A percentile compares a stretch with the other conserved stretches of the same genome.
phyloP scores from a whole-genome alignment of 2,113 vertebrate genomes.

The Hypanus sabinus region DNA sequence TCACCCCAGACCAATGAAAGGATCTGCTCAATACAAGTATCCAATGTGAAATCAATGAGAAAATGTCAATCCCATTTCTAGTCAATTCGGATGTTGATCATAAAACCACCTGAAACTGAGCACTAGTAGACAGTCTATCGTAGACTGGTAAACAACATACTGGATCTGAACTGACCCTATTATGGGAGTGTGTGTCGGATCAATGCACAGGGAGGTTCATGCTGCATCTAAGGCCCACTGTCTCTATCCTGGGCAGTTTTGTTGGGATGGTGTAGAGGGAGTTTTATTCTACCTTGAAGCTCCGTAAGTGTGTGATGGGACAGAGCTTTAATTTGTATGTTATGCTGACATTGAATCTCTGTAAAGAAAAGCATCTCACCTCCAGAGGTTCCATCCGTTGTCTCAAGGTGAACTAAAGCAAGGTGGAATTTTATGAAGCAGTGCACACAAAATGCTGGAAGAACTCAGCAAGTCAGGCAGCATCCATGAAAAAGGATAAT shows the following conservation, averaged over 20 bases:
- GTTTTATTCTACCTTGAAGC: too few relatives aligned
- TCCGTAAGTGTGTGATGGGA: too few relatives aligned
- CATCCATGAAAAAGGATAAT: too few relatives aligned
- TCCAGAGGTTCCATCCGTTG: background rate
- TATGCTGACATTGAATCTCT: background rate
- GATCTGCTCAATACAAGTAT: background rate
- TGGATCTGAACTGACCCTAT: background rate
- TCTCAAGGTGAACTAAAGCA: background rate
- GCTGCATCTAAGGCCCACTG: background rate
- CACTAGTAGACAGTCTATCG: background rate
- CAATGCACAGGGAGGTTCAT: background rate
- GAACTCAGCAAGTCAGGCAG: too few relatives aligned
- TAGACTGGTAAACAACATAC: background rate
- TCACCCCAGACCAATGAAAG: background rate
- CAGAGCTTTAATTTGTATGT: background rate
- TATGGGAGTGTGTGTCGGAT: background rate
- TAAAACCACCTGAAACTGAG: background rate
- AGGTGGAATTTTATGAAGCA: background rate
- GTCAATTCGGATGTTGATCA: background rate
- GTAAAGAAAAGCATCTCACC: background rate
- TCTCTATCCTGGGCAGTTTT: background rate
- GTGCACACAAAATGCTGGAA: too few relatives aligned
- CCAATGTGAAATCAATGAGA: background rate
- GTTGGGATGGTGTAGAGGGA: background rate
- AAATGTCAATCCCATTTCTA: background rate